Conservation (phyloP, 2,113 vertebrate species). For the Alligator mississippiensis region DNA sequence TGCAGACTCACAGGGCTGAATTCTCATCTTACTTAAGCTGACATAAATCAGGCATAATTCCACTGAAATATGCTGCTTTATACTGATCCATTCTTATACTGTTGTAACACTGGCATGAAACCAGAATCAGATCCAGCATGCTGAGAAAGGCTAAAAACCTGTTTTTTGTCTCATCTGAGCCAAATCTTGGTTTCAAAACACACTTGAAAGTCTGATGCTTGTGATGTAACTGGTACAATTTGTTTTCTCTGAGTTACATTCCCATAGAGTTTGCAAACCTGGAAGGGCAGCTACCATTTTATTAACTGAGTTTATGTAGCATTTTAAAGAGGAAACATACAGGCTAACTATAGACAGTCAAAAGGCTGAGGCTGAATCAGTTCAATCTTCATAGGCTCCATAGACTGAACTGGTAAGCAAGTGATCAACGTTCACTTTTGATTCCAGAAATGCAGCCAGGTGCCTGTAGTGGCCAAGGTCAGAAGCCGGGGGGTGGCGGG, state of each 20-base stretch:
- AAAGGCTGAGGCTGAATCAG: too few species aligned
- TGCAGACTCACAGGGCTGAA: fast-evolving
- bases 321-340: too few species aligned
- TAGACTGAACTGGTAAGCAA: too few species aligned
- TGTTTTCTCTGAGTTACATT: background rate
- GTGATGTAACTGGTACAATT: background rate
- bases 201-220: background rate
- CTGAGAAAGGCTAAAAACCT: background rate
- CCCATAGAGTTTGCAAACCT: background rate
- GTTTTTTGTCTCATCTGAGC: background rate
- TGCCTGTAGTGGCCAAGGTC: too few species aligned
- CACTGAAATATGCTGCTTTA: background rate
- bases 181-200: background rate
- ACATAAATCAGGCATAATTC: background rate
- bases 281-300: background rate
- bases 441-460: too few species aligned
- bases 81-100: background rate
- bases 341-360: too few species aligned
- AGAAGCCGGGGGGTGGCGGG: too few species aligned
- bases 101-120: background rate
- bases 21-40: background rate
- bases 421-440: too few species aligned
- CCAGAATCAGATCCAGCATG: background rate
- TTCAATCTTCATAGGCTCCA: too few species aligned
- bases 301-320: background rate